These are phyloP conservation scores for Chionis minor DNA, from an alignment of 2,113 vertebrate genomes.

Conservation along the genomic window DNA sequence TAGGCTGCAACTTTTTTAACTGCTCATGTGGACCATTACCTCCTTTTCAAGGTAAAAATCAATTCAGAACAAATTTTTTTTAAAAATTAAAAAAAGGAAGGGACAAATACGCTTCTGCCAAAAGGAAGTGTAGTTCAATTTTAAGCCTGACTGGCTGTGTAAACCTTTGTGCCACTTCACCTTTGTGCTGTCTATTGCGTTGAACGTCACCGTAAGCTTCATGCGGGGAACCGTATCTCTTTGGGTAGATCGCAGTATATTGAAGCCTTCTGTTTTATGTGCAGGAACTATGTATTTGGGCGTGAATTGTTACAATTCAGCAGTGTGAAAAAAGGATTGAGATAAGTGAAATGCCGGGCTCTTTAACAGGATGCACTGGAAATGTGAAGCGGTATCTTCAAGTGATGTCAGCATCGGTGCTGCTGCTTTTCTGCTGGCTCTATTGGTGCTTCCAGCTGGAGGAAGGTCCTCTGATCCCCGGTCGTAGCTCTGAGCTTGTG, in stretches of 20 bases:
- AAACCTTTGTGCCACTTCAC: neutral
- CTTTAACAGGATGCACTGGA: neutral
- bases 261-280: neutral
- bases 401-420: too few species aligned
- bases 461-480: neutral
- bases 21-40: neutral
- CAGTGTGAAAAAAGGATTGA: neutral
- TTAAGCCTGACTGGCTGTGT: neutral
- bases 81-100: neutral
- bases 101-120: neutral
- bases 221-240: accelerated
- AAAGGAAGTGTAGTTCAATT: neutral
- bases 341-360: neutral
- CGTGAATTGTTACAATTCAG: neutral
- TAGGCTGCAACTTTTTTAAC: neutral
- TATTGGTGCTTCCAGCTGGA: neutral
- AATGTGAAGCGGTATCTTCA: neutral
- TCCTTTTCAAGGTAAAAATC: neutral
- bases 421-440: neutral
- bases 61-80: neutral
- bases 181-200: accelerated
- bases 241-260: too few species aligned
- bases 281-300: neutral
- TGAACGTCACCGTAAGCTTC: accelerated
- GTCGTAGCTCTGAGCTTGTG: neutral